phyloP scores from a whole-genome alignment of 2,888 invertebrate species.

The Acrocyrtus sp. region DNA sequence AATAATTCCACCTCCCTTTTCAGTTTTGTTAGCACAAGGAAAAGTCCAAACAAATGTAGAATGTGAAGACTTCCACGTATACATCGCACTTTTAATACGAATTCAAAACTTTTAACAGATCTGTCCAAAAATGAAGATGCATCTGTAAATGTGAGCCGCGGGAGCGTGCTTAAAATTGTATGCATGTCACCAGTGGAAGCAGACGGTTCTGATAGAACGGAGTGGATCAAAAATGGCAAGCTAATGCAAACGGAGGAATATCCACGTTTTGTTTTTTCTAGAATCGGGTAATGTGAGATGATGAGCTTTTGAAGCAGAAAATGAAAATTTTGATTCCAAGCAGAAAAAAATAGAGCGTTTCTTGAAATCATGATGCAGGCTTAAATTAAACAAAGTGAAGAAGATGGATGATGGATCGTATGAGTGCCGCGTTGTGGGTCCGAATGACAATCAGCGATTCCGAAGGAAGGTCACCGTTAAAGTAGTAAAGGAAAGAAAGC shows the following conservation, averaged over 20 bases:
- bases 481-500: background rate
- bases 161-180: conserved; percentile 43
- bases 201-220: conserved; percentile 35
- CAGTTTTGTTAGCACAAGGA: no score
- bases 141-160: conserved; percentile 24
- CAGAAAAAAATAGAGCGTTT: background rate
- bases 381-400: conserved; percentile 30
- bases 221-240: conserved; percentile 54
- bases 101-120: conserved; percentile 44
- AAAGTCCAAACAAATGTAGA: no score
- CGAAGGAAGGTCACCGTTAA: conserved; percentile 11
- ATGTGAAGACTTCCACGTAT: no score
- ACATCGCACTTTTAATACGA: no score
- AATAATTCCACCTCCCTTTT: no score
- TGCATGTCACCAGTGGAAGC: conserved; percentile 55
- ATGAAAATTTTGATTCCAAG: background rate
- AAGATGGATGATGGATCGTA: conserved; percentile 36
- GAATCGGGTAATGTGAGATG: conserved; percentile 30
- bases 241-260: conserved; percentile 45
- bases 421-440: conserved; percentile 35
- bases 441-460: background rate
- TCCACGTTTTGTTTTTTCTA: conserved; percentile 40
- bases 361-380: conserved; percentile 13
- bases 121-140: conserved; percentile 17
- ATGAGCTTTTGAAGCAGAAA: no score